Percentiles rank a stretch among this genome's conserved stretches.
Conservation (phyloP, 2,888 invertebrate species). For the Tromatobia lineatoria region DNA sequence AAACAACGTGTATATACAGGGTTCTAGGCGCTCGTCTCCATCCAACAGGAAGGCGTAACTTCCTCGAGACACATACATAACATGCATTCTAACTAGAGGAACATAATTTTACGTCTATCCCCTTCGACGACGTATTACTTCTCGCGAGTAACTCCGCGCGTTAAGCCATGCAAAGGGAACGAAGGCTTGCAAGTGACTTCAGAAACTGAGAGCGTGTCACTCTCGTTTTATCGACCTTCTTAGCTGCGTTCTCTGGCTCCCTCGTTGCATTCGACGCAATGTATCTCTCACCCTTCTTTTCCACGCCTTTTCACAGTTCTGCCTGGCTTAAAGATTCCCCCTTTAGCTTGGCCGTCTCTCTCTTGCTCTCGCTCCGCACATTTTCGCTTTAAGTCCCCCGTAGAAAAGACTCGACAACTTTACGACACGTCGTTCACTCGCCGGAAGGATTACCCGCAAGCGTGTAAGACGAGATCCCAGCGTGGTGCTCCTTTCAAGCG, state of each 20-base stretch:
- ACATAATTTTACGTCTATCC: constrained; percentile 55
- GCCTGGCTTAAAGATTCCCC: constrained; percentile 12
- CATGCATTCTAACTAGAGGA: constrained; percentile 2
- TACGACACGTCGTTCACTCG: constrained; percentile 68
- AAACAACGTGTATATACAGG: background rate
- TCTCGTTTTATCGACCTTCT: constrained; percentile 22
- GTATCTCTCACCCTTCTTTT: background rate
- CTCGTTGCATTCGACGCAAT: background rate
- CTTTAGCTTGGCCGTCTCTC: background rate
- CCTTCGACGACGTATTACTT: constrained; percentile 32
- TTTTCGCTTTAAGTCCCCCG: background rate
- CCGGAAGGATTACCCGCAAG: constrained; percentile 69
- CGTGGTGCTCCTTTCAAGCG: constrained; percentile 34
- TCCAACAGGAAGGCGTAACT: constrained; percentile 79
- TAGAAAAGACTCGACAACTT: constrained; percentile 56
- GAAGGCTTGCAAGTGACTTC: background rate
- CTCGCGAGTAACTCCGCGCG: background rate
- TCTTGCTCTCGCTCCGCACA: background rate
- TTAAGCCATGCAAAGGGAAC: background rate
- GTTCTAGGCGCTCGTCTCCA: background rate
- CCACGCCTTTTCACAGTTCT: constrained; percentile 22
- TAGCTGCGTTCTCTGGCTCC: background rate
- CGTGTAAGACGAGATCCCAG: constrained; percentile 64
- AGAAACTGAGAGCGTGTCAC: constrained; percentile 5
- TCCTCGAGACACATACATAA: constrained; percentile 66